Evolutionary conservation across 2,888 invertebrate genomes (phyloP), one percentile per base, ranked within the genome.

Genomic region (Plebejus argus): DNA sequence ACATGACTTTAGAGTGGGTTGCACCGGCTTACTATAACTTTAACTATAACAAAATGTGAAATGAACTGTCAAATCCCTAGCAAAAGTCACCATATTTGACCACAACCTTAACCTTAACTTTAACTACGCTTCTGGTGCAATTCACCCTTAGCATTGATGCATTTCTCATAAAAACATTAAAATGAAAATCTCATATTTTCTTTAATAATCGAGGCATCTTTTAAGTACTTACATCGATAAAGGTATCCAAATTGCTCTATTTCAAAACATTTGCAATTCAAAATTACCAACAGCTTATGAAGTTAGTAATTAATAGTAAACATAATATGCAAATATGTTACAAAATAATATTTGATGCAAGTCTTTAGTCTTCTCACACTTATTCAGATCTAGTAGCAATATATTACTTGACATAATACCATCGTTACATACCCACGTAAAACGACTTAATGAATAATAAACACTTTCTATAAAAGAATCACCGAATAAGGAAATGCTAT

Each of bases 401-500:
- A 74, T 74, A 28, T 53, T 7, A 53, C 23, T 5, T 20, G 28
- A 18, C 18, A 74, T 53, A 74, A 53, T 74, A 74, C 15, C 18
- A 74, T 28, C 45, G 49, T 72, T 53, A 53, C 28, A 7, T 74
- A 49, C 74, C 28, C 72, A 72, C 49, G 49, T 74, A 18, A 28
- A 74, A 74, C 74, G 2, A 18, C 23, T 28, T 74, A 18, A 72
- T 45, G 35, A 61, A 79, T 79, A 78, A 78, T 79, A 79, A 79
- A 80, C 75, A 79, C 81, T 80, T 79, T 81, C 78, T 80, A 80
- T 80, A 80, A 78, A 77, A 79, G 78, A 78, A 82, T 79, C 78
- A 78, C 78, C 79, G 70, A 80, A 78, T 79, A 80, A 79, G 81
- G 81, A 77, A 66, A 78, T 84, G 82, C 81, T 86, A 86, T 86